Evolutionary conservation across 2,888 invertebrate genomes (phyloP).

Genomic region (Cerceris ruficornis): DNA sequence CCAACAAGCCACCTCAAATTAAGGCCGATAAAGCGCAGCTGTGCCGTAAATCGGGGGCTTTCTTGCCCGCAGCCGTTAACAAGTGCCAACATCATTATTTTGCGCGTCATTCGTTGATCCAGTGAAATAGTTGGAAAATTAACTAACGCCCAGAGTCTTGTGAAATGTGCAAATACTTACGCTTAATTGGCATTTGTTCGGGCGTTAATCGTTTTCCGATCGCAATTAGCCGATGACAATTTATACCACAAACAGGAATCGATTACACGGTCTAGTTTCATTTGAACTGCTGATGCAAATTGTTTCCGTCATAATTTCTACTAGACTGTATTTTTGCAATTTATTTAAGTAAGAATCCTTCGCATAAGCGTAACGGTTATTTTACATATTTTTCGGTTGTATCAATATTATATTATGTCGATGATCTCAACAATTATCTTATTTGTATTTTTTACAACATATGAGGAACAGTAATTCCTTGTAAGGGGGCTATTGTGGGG

Average conservation of each 20-base stretch:
- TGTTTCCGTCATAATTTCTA: too few species aligned
- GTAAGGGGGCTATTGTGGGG: too few species aligned
- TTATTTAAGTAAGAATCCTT: neutral
- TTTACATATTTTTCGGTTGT: too few species aligned
- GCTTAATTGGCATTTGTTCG: slow-evolving; percentile 5
- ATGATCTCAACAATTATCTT: too few species aligned
- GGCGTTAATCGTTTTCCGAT: slow-evolving; percentile 2
- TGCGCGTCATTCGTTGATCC: neutral
- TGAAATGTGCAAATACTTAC: slow-evolving; percentile 10
- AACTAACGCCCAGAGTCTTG: neutral
- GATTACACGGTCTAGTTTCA: neutral
- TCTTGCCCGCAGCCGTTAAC: slow-evolving; percentile 17
- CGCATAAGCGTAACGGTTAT: too few species aligned
- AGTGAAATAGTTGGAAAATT: slow-evolving; percentile 20
- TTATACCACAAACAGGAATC: neutral
- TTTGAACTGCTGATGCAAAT: neutral
- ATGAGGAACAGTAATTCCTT: too few species aligned
- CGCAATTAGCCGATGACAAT: neutral
- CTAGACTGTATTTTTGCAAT: neutral
- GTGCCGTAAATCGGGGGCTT: slow-evolving; percentile 23
- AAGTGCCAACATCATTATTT: slow-evolving; percentile 19
- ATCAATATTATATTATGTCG: too few species aligned
- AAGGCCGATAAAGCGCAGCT: slow-evolving; percentile 35
- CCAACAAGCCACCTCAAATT: slow-evolving; percentile 31
- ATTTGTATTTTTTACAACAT: too few species aligned